Conservation (phyloP, 2,797 vertebrate species). For the Sebastes variabilis region DNA sequence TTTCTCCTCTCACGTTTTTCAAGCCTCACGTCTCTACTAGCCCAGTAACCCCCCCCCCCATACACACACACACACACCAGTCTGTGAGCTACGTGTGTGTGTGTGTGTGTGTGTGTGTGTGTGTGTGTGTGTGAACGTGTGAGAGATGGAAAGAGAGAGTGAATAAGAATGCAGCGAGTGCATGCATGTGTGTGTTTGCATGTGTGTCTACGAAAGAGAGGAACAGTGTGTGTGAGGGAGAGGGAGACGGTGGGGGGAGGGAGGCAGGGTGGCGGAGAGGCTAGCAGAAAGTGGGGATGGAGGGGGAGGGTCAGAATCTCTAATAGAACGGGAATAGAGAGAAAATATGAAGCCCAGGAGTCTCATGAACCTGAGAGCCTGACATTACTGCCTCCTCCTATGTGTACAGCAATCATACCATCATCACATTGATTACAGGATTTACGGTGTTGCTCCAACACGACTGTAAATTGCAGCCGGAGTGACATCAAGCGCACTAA, state of each 20-base stretch:
- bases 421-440: constrained; percentile 75
- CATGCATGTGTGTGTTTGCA: constrained; percentile 44
- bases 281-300: constrained; percentile 74
- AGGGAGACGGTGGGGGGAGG: constrained; percentile 47
- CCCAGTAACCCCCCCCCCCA: constrained; percentile 55
- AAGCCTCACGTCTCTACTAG: constrained; percentile 73
- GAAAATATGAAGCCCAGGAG: constrained; percentile 79
- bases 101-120: no score
- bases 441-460: constrained; percentile 61
- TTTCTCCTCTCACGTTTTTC: constrained; percentile 68
- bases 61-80: constrained; percentile 59
- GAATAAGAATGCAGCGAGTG: constrained; percentile 74
- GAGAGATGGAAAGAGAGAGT: constrained; percentile 62
- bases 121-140: constrained; percentile 62
- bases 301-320: constrained; percentile 84
- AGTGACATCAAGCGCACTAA: constrained; percentile 61
- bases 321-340: constrained; percentile 82
- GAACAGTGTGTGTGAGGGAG: constrained; percentile 37
- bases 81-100: constrained; percentile 66
- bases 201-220: constrained; percentile 41
- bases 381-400: constrained; percentile 72
- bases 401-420: constrained; percentile 75
- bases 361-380: constrained; percentile 76
- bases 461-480: constrained; percentile 55
- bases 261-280: constrained; percentile 55